These are phyloP conservation scores for Drosophila prostipennis DNA, from an alignment of 2,888 invertebrate genomes.

Conservation along the genomic window DNA sequence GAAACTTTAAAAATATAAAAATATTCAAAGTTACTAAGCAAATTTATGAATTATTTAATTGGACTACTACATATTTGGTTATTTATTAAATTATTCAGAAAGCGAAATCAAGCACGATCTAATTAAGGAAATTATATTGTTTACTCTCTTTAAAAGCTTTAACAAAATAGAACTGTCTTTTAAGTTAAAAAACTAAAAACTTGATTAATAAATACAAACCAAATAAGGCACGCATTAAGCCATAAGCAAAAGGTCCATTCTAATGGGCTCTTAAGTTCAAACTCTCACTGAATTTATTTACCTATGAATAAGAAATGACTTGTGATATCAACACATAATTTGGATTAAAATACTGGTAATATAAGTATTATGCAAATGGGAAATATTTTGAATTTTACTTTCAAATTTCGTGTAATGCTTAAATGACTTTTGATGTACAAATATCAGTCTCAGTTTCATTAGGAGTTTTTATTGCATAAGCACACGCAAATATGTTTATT, in stretches of 20 bases:
- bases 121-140: neutral
- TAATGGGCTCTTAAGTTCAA: neutral
- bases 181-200: too few species aligned
- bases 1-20: too few species aligned
- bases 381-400: constrained; percentile 32
- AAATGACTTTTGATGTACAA: constrained; percentile 47
- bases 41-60: neutral
- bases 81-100: neutral
- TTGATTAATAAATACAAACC: neutral
- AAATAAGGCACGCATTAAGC: neutral
- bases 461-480: constrained; percentile 60
- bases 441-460: constrained; percentile 31
- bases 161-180: neutral
- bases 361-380: constrained; percentile 13
- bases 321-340: neutral
- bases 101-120: neutral
- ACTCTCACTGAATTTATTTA: too few species aligned
- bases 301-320: too few species aligned
- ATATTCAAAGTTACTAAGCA: neutral
- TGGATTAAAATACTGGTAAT: neutral
- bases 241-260: too few species aligned
- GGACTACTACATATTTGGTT: neutral
- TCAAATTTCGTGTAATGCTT: constrained; percentile 38
- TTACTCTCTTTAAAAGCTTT: neutral
- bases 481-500: constrained; percentile 58